Evolutionary conservation across 2,113 vertebrate species (phyloP), one percentile per base, ranked within the genome.

Genomic region (Hypocryptadius cinnamomeus): DNA sequence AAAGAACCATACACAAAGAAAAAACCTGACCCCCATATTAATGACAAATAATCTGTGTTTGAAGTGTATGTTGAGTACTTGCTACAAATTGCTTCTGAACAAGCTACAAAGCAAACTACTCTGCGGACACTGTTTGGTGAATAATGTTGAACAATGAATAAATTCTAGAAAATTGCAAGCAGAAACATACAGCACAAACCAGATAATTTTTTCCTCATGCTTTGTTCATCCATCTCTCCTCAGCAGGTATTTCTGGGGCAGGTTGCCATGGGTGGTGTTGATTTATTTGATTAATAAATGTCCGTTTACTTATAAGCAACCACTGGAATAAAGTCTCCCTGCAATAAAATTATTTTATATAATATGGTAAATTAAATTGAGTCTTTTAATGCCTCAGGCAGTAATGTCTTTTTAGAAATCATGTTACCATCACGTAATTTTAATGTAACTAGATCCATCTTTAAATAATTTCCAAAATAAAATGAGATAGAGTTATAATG

Each of bases 391-490:
- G 87, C 90, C 85, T 96, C 53, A 90, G 53, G 74, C 66, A 93
- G 27, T 72, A 93, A 96, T 86, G 57, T 69, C 71, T 65, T 96
- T 96, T 97, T 86, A 77, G 77, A 89, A 97, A 89, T 88, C 82
- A 37, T 87, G 31, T 92, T 91, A 65, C 94, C 57, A 88, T 92
- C 94, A 53, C 61, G 78, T 85, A 70, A 84, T 91, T 96, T 94
- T 94, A 92, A 92, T 79, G 78, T 83, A 96, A 94, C 69, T 76
- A 92, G 85, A 78, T 97, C 92, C 94, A 94, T 96, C 93, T 97
- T 97, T 95, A 95, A 91, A 95, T 96, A 87, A 73, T 97, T 95
- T 95, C 91, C 81, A 88, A 97, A 97, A 95, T 94, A 89, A 91
- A 97, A 97, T 92, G 65, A 96, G 85, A 93, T 90, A 95, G 93